These are phyloP conservation scores for Syngnathus scovelli DNA, from an alignment of 2,113 vertebrate genomes.

Conservation along the genomic window DNA sequence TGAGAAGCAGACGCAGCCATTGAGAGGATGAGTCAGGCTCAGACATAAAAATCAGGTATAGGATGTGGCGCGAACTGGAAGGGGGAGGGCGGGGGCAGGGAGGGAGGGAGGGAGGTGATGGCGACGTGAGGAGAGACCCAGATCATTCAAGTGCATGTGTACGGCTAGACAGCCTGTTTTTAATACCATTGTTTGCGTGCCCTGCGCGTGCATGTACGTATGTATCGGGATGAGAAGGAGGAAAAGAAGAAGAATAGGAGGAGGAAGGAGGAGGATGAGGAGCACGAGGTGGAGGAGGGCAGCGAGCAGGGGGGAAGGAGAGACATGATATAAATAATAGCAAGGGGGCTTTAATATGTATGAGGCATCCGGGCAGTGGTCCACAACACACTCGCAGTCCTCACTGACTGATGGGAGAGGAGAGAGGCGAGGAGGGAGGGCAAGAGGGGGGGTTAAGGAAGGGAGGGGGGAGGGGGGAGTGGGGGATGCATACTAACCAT, in stretches of 20 bases:
- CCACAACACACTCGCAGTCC: constrained; percentile 75
- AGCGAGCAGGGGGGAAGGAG: constrained; percentile 51
- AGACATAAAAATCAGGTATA: constrained; percentile 63
- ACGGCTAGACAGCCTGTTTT: constrained; percentile 61
- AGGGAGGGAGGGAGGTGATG: neutral
- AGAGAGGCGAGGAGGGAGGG: constrained; percentile 36
- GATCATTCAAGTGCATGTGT: constrained; percentile 58
- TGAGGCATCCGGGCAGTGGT: constrained; percentile 77
- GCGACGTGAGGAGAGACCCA: constrained; percentile 51
- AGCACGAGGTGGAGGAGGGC: constrained; percentile 25
- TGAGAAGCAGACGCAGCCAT: constrained; percentile 58
- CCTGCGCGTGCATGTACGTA: constrained; percentile 43
- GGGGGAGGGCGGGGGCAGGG: neutral
- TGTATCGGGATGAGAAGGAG: constrained; percentile 40
- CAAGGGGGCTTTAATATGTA: constrained; percentile 78
- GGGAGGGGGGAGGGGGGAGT: constrained; percentile 24
- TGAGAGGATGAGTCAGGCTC: constrained; percentile 64
- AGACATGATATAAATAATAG: constrained; percentile 80
- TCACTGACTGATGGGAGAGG: constrained; percentile 76
- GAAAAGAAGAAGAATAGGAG: constrained; percentile 19
- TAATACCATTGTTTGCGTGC: constrained; percentile 57
- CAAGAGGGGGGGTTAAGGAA: constrained; percentile 8
- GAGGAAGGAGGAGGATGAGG: constrained; percentile 1
- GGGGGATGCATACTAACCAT: constrained; percentile 77
- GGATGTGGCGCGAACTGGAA: constrained; percentile 36